Conservation (phyloP, 2,113 vertebrate genomes). For the Gnathonemus longibarbis region DNA sequence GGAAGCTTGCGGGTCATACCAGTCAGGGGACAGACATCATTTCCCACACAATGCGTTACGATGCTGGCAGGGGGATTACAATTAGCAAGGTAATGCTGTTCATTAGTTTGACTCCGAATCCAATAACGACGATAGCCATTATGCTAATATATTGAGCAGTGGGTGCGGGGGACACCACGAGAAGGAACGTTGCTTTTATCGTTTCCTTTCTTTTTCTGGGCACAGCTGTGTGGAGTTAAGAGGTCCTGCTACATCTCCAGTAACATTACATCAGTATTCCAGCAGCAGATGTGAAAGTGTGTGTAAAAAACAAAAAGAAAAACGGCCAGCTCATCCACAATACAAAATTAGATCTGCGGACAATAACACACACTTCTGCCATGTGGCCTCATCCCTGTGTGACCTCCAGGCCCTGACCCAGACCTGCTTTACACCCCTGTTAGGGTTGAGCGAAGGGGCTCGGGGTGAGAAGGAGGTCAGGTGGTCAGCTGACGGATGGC, state of each 20-base stretch:
- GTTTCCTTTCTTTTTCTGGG: neutral
- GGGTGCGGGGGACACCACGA: neutral
- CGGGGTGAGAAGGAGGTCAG: slow-evolving; percentile 3
- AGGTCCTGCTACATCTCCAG: neutral
- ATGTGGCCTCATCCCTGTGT: neutral
- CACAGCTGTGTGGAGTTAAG: neutral
- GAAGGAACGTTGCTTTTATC: neutral
- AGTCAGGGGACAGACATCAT: neutral
- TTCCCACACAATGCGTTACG: neutral
- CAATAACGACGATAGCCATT: slow-evolving; percentile 11
- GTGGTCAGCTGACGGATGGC: neutral
- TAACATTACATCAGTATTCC: slow-evolving; percentile 4
- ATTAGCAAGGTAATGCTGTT: slow-evolving; percentile 12
- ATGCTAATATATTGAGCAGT: slow-evolving; percentile 2
- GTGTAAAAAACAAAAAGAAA: neutral
- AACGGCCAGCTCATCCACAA: slow-evolving; percentile 9
- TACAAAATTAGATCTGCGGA: neutral
- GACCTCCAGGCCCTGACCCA: neutral
- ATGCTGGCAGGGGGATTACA: neutral
- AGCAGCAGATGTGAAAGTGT: neutral
- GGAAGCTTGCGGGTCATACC: neutral
- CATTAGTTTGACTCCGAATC: slow-evolving; percentile 13
- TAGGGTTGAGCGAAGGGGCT: slow-evolving; percentile 50
- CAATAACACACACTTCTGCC: neutral
- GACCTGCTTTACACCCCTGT: slow-evolving; percentile 49